phyloP scores from a whole-genome alignment of 2,113 vertebrate species.

The Coracopsis vasa region DNA sequence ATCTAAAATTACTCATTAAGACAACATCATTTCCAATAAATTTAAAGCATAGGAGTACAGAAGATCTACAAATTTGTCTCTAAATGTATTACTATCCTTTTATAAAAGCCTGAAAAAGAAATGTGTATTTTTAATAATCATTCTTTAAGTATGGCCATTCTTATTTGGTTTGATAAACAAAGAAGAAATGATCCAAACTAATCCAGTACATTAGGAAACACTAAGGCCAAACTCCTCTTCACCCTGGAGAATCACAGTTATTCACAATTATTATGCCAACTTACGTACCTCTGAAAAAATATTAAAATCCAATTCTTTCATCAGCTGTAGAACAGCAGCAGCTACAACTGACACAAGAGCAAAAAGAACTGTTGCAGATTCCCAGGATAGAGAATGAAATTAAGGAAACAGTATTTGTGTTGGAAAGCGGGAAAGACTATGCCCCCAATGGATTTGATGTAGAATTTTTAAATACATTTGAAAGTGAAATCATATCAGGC shows the following conservation, averaged over 20 bases:
- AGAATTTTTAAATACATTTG: conserved; percentile 70
- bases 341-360: conserved; percentile 34
- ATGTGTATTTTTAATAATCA: neutral
- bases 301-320: conserved; percentile 59
- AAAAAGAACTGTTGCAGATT: conserved; percentile 57
- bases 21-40: neutral
- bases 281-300: conserved; percentile 38
- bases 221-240: neutral
- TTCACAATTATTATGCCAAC: conserved; percentile 36
- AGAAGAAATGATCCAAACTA: neutral
- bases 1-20: neutral
- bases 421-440: conserved; percentile 46
- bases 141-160: neutral
- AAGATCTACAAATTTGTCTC: neutral
- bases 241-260: conserved; percentile 10
- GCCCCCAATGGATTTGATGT: conserved; percentile 53
- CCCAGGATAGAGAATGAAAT: conserved; percentile 56
- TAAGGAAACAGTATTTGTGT: conserved; percentile 57
- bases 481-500: conserved; percentile 64
- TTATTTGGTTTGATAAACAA: neutral
- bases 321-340: conserved; percentile 27
- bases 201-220: neutral
- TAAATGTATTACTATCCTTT: neutral
- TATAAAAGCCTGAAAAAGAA: neutral
- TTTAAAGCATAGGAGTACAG: neutral